Conservation (phyloP, 2,888 invertebrate species). For the Drosophila kuntzei region DNA sequence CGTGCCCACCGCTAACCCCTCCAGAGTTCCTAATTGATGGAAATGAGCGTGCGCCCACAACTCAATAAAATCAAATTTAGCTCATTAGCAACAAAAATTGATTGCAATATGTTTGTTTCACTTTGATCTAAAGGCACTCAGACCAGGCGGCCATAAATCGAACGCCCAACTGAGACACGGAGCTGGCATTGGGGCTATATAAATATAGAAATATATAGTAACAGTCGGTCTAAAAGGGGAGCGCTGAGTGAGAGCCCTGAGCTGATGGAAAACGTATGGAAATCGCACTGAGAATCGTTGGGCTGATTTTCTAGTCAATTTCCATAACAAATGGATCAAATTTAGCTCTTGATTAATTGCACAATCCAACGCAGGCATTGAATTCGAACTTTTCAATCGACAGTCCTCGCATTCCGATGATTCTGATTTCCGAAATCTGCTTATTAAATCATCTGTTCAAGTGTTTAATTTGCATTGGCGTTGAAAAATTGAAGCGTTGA, state of each 20-base stretch:
- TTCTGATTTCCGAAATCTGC: constrained; percentile 25
- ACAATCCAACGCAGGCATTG: constrained; percentile 28
- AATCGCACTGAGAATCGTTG: constrained; percentile 19
- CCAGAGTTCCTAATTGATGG: constrained; percentile 32
- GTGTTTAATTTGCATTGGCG: constrained; percentile 47
- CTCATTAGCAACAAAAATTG: constrained; percentile 79
- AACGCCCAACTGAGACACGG: constrained; percentile 32
- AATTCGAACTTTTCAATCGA: constrained; percentile 56
- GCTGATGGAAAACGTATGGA: constrained; percentile 58
- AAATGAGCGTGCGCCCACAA: constrained; percentile 40
- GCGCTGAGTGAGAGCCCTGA: constrained; percentile 50
- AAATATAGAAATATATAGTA: constrained; percentile 49
- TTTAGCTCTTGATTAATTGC: constrained; percentile 68
- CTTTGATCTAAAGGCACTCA: constrained; percentile 68
- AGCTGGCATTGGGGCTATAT: constrained; percentile 43
- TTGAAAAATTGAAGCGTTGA: constrained; percentile 65
- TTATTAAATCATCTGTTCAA: constrained; percentile 64
- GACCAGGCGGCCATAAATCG: constrained; percentile 54
- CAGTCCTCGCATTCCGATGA: constrained; percentile 30
- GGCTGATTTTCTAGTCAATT: constrained; percentile 51
- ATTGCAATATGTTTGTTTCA: constrained; percentile 72
- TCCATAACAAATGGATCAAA: constrained; percentile 34
- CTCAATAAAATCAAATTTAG: constrained; percentile 79
- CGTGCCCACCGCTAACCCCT: constrained; percentile 4
- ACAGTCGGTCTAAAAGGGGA: constrained; percentile 22